Evolutionary conservation across 2,888 invertebrate species (phyloP).

Genomic region (Aradus depressus): DNA sequence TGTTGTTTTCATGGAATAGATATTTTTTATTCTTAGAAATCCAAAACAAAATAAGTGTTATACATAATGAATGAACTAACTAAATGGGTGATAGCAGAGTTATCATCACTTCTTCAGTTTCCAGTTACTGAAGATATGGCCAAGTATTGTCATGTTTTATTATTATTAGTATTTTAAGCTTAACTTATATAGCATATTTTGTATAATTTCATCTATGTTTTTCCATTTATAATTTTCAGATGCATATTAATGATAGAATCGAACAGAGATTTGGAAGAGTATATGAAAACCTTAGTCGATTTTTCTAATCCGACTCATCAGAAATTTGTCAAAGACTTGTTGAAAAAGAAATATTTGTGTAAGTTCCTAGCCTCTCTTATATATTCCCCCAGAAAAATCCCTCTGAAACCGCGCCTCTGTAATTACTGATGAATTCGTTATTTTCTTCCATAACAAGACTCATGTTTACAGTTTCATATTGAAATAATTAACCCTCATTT

Average conservation of each 20-base stretch:
- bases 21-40: too few relatives aligned
- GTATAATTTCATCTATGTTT: not conserved
- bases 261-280: constrained; percentile 61
- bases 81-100: constrained; percentile 51
- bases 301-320: constrained; percentile 53
- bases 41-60: not conserved
- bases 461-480: not conserved
- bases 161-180: constrained; percentile 5
- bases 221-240: constrained; percentile 48
- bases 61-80: constrained; percentile 22
- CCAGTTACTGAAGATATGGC: constrained; percentile 59
- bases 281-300: constrained; percentile 62
- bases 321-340: constrained; percentile 51
- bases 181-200: not conserved
- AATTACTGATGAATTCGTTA: too few relatives aligned
- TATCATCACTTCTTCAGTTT: constrained; percentile 54
- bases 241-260: constrained; percentile 60
- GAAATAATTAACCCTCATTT: constrained; percentile 1
- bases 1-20: too few relatives aligned
- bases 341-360: constrained; percentile 37
- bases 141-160: constrained; percentile 40
- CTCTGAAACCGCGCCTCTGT: not conserved
- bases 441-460: constrained; percentile 9
- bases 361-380: constrained; percentile 5
- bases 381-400: not conserved